Evolutionary conservation across 2,113 vertebrate species (phyloP).

Genomic region (Mustela lutreola): DNA sequence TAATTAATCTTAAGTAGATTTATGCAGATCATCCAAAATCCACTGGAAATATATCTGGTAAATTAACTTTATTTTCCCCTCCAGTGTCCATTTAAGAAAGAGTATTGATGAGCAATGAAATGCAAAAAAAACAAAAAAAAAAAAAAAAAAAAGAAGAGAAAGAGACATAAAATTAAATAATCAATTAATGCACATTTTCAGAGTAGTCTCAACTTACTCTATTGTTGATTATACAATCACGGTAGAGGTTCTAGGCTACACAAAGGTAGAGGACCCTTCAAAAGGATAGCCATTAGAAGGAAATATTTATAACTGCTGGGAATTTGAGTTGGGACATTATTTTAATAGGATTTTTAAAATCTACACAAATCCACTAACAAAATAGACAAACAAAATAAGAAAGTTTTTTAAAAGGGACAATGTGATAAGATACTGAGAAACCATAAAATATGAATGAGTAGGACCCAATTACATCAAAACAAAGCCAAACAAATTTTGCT

Average conservation of each 20-base stretch:
- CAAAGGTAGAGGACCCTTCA: background rate
- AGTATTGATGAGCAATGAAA: constrained; percentile 57
- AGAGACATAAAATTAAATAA: background rate
- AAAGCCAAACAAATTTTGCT: background rate
- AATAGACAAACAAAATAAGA: background rate
- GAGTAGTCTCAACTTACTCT: background rate
- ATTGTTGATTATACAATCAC: background rate
- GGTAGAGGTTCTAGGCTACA: background rate
- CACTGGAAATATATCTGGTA: constrained; percentile 76
- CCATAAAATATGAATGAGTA: background rate
- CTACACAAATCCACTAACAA: background rate
- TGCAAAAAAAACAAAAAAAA: background rate
- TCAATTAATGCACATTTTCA: background rate
- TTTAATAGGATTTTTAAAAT: background rate
- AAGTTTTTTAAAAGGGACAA: background rate
- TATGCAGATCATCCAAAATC: constrained; percentile 79
- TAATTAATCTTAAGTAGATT: constrained; percentile 79
- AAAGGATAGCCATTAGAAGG: background rate
- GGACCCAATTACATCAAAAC: background rate
- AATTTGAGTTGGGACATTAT: background rate
- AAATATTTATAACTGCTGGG: background rate
- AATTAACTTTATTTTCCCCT: constrained; percentile 82
- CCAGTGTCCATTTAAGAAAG: constrained; percentile 67
- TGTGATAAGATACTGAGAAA: background rate
- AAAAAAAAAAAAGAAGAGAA: background rate